Conservation (phyloP, 2,888 invertebrate species). For the Heliconius sara region DNA sequence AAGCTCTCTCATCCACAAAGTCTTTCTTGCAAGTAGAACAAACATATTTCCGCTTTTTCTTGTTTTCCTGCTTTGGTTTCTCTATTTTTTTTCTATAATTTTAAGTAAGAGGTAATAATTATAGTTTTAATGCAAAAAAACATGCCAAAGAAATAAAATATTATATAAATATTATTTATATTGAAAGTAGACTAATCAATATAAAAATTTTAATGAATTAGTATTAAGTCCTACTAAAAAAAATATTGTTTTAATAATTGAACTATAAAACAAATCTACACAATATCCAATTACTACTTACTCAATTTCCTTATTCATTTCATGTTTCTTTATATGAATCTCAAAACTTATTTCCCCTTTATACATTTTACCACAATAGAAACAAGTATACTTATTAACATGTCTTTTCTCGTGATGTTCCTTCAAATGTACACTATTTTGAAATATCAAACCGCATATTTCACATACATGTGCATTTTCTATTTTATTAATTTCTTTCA, state of each 20-base stretch:
- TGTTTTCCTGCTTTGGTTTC: constrained; percentile 33
- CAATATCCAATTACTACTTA: constrained; percentile 43
- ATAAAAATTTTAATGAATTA: no score
- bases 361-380: constrained; percentile 73
- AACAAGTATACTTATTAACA: constrained; percentile 69
- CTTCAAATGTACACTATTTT: constrained; percentile 55
- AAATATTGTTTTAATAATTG: neutral
- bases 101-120: neutral
- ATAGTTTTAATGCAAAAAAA: neutral
- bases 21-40: constrained; percentile 63
- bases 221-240: no score
- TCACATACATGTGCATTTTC: constrained; percentile 66
- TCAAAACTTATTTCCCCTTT: constrained; percentile 67
- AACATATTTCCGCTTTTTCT: constrained; percentile 52
- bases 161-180: neutral
- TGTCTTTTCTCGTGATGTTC: constrained; percentile 66
- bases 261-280: neutral
- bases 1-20: constrained; percentile 69
- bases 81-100: constrained; percentile 28
- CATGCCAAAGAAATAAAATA: neutral
- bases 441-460: constrained; percentile 64
- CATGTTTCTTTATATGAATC: constrained; percentile 72
- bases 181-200: neutral
- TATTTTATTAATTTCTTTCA: constrained; percentile 36
- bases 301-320: constrained; percentile 55